A percentile compares a stretch with the other conserved stretches of the same genome.
phyloP scores from a whole-genome alignment of 2,888 invertebrate genomes.

The Nymphalis polychloros region DNA sequence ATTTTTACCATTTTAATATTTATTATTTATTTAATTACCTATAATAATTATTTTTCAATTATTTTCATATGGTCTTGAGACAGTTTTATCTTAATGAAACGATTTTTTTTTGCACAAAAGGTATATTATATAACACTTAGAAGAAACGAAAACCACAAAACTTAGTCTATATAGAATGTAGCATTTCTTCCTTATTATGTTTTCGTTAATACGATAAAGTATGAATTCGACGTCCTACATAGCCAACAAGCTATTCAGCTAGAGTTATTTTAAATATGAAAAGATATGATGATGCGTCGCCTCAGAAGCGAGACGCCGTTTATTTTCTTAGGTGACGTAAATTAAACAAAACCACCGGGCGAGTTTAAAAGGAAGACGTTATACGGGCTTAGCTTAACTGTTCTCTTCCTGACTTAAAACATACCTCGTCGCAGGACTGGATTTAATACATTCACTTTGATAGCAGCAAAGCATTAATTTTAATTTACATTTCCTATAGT shows the following conservation, averaged over 20 bases:
- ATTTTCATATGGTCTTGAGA: too few relatives aligned
- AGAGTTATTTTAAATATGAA: background rate
- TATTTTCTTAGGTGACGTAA: slow-evolving; percentile 11
- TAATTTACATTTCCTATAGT: slow-evolving; percentile 68
- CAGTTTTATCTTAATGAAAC: too few relatives aligned
- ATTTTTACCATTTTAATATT: too few relatives aligned
- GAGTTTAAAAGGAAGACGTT: slow-evolving; percentile 17
- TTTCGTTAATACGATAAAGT: too few relatives aligned
- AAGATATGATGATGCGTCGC: background rate
- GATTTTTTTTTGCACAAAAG: too few relatives aligned
- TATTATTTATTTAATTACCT: too few relatives aligned
- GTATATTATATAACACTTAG: too few relatives aligned
- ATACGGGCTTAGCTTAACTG: slow-evolving; percentile 23
- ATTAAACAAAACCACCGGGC: slow-evolving; percentile 6
- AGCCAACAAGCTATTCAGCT: background rate
- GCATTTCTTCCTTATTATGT: too few relatives aligned
- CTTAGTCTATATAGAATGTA: too few relatives aligned
- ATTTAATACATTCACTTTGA: slow-evolving; percentile 29
- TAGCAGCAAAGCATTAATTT: slow-evolving; percentile 65
- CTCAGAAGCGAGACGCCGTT: background rate
- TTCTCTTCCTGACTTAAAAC: slow-evolving; percentile 21
- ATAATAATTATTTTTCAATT: too few relatives aligned
- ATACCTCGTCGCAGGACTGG: slow-evolving; percentile 14
- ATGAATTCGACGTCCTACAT: too few relatives aligned
- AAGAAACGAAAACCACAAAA: too few relatives aligned